Conservation (phyloP, 2,888 invertebrate species). For the Taenaris catops region DNA sequence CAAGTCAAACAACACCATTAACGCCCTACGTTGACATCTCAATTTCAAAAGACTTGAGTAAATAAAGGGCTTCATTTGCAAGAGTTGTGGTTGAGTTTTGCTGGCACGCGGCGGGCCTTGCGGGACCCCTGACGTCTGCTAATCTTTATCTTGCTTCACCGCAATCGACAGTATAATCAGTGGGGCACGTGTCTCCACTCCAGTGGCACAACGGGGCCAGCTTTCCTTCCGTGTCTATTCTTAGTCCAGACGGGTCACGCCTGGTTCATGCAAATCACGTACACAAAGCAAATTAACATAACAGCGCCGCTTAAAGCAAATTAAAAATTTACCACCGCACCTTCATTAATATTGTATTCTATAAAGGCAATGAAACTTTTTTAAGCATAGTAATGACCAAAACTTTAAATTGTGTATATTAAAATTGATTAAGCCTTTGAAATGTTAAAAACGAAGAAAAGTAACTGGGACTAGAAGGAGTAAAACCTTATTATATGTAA, state of each 20-base stretch:
- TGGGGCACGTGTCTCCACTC: constrained; percentile 57
- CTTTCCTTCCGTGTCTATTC: constrained; percentile 77
- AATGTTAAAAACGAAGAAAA: no score
- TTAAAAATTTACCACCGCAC: constrained; percentile 28
- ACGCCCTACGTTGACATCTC: constrained; percentile 5
- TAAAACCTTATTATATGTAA: no score
- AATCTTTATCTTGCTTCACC: constrained; percentile 17
- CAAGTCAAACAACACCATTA: constrained; percentile 1
- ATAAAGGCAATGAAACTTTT: constrained; percentile 21
- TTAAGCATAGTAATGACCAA: no score
- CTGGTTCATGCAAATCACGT: constrained; percentile 63
- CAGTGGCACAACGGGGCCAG: constrained; percentile 46
- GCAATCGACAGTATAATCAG: constrained; percentile 24
- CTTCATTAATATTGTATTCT: constrained; percentile 11
- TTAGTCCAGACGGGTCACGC: constrained; percentile 61
- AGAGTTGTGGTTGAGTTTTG: constrained; percentile 8
- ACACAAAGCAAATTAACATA: constrained; percentile 59
- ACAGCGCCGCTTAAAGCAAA: constrained; percentile 35
- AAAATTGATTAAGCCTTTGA: no score
- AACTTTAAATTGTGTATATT: no score
- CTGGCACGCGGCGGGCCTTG: constrained; percentile 17
- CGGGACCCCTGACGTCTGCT: constrained; percentile 17
- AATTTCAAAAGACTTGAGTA: constrained; percentile 1
- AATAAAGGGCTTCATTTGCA: constrained; percentile 10
- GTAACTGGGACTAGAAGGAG: no score